Evolutionary conservation across 2,888 invertebrate genomes (phyloP).

Genomic region (Caenorhabditis sp.): DNA sequence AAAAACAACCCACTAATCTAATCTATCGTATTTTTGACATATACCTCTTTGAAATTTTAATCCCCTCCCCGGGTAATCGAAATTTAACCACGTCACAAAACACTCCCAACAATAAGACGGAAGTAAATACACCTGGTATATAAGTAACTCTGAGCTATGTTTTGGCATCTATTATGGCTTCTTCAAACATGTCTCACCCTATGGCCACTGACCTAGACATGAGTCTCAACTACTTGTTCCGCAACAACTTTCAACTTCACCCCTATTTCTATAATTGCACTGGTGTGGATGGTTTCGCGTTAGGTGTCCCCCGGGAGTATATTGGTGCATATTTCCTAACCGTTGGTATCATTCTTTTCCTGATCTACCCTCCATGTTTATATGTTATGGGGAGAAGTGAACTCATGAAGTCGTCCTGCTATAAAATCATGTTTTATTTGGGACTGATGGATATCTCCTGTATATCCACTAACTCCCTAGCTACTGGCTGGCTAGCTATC

Average conservation of each 20-base stretch:
- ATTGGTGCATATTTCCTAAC: slow-evolving; percentile 20
- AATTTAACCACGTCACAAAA: no score
- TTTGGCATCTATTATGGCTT: no score
- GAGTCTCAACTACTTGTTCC: slow-evolving; percentile 20
- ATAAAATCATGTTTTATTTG: slow-evolving; percentile 37
- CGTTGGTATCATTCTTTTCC: slow-evolving; percentile 8
- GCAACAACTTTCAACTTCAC: slow-evolving; percentile 19
- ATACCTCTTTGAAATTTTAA: no score
- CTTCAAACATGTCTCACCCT: no score
- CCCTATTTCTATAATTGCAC: slow-evolving; percentile 23
- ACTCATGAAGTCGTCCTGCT: slow-evolving; percentile 34
- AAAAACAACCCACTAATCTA: no score
- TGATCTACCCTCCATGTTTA: slow-evolving; percentile 27
- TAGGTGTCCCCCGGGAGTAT: slow-evolving; percentile 13
- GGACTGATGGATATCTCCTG: slow-evolving; percentile 28
- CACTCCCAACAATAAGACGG: no score
- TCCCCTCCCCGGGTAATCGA: no score
- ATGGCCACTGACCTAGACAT: slow-evolving; percentile 20
- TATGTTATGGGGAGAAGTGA: slow-evolving; percentile 21
- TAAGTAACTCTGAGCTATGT: no score
- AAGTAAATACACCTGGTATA: no score
- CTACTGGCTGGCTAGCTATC: slow-evolving; percentile 33
- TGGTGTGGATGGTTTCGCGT: slow-evolving; percentile 7
- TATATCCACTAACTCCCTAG: slow-evolving; percentile 21
- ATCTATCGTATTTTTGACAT: no score